These are phyloP conservation scores for Charina bottae DNA, from an alignment of 2,113 vertebrate species.

Conservation along the genomic window DNA sequence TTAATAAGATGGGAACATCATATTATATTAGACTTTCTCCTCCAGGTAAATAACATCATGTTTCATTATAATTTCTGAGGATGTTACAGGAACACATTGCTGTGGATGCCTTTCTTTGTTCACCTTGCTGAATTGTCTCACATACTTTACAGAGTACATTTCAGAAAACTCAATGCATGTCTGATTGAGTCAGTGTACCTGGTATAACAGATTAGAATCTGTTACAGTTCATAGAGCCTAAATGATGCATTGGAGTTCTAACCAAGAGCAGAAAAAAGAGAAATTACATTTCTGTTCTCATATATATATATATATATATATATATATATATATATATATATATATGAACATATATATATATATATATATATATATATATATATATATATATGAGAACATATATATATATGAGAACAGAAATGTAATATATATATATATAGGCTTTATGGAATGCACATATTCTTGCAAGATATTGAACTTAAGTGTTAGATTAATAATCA, in stretches of 20 bases:
- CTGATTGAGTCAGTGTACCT: constrained; percentile 47
- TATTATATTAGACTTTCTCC: constrained; percentile 43
- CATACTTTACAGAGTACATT: constrained; percentile 18
- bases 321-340: too few relatives aligned
- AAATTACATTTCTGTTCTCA: neutral
- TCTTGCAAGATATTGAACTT: constrained; percentile 13
- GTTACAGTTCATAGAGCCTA: constrained; percentile 29
- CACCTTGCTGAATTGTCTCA: neutral
- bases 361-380: too few relatives aligned
- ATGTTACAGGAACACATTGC: constrained; percentile 19
- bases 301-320: too few relatives aligned
- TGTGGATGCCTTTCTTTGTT: constrained; percentile 19
- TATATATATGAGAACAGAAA: too few relatives aligned
- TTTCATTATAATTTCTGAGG: constrained; percentile 35
- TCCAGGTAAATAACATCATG: constrained; percentile 44
- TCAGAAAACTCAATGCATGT: constrained; percentile 20
- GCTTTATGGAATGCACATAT: neutral
- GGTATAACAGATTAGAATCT: constrained; percentile 38
- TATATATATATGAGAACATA: too few relatives aligned
- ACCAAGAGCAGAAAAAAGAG: constrained; percentile 21
- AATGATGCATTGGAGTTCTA: constrained; percentile 18
- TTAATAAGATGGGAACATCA: constrained; percentile 32
- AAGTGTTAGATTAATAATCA: neutral
- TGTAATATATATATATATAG: too few relatives aligned
- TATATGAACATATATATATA: too few relatives aligned